phyloP scores from a whole-genome alignment of 2,113 vertebrate genomes.

The Prunella himalayana region DNA sequence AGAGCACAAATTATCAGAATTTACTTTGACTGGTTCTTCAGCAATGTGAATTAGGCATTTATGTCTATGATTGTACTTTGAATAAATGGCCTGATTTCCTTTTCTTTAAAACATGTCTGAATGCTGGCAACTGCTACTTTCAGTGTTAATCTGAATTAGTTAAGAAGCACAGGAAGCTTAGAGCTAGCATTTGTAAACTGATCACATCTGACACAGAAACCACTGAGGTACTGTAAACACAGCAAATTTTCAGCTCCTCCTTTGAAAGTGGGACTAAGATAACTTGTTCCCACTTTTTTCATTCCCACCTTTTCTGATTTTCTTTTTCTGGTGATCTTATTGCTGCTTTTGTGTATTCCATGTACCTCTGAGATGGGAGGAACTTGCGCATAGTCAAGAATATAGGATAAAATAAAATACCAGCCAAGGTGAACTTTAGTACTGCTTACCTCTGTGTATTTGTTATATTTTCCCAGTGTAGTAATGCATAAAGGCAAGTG shows the following conservation, averaged over 20 bases:
- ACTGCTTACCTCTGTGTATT: neutral
- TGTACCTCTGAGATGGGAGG: neutral
- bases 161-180: neutral
- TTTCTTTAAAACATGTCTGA: neutral
- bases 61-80: neutral
- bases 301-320: neutral
- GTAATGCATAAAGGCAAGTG: neutral
- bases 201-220: constrained; percentile 58
- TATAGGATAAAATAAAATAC: neutral
- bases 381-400: neutral
- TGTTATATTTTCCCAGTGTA: neutral
- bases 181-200: constrained; percentile 13
- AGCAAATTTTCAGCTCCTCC: neutral
- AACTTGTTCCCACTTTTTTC: neutral
- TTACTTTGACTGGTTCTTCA: neutral
- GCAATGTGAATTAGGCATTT: neutral
- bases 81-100: neutral
- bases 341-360: neutral
- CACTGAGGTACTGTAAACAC: neutral
- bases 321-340: neutral
- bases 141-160: neutral
- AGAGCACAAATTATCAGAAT: neutral
- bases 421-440: neutral
- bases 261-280: neutral
- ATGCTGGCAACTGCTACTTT: neutral